Conservation (phyloP, 1,140 invertebrate genomes). For the roundworm (Caenorhabditis elegans) region DNA sequence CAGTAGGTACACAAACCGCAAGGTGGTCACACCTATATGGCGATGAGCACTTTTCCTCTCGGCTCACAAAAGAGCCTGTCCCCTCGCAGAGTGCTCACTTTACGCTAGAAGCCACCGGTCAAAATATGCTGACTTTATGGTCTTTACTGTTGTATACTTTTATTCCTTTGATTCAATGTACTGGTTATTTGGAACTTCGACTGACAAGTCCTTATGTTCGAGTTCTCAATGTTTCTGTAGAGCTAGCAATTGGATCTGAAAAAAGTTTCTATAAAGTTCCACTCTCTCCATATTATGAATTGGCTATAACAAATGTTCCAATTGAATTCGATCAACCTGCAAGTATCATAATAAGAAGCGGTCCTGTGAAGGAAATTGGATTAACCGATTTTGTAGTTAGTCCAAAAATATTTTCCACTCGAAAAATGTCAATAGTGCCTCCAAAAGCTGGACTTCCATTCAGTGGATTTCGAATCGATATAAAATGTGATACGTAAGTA, state of each 20-base stretch:
- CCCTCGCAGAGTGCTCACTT: background rate
- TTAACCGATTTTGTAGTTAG: background rate
- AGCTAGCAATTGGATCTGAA: background rate
- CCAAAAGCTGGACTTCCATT: conserved; percentile 1
- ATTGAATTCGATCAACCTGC: background rate
- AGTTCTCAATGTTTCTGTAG: background rate
- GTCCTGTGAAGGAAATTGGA: background rate
- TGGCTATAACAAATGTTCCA: background rate
- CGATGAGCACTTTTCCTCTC: too few relatives aligned
- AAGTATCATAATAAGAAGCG: conserved; percentile 3
- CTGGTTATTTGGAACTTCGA: background rate
- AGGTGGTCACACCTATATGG: too few relatives aligned
- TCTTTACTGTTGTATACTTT: background rate
- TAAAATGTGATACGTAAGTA: conserved; percentile 11
- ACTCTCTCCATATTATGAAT: conserved; percentile 6
- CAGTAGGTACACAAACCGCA: too few relatives aligned
- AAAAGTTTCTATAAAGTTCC: conserved; percentile 2
- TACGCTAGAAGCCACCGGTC: background rate
- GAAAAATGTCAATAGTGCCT: background rate
- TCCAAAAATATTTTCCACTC: background rate
- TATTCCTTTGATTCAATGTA: background rate
- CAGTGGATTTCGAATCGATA: conserved; percentile 1
- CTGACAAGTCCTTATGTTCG: conserved; percentile 4
- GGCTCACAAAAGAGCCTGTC: too few relatives aligned
- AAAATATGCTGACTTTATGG: background rate